A percentile compares a stretch with the other conserved stretches of the same genome.
These are phyloP conservation scores for Argentina silus DNA, from an alignment of 2,797 vertebrate species.

Conservation along the genomic window DNA sequence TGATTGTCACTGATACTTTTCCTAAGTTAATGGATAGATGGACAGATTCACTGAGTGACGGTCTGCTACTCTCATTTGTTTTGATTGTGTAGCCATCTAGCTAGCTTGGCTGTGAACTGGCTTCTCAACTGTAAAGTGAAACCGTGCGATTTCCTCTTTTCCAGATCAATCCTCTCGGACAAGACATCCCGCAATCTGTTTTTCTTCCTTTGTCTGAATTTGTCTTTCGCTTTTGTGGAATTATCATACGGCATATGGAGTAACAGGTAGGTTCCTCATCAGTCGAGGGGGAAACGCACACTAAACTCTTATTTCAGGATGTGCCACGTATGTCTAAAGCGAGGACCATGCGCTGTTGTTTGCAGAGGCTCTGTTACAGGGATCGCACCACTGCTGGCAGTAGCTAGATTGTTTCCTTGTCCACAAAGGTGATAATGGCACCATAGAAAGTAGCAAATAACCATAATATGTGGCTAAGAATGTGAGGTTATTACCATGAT, in stretches of 20 bases:
- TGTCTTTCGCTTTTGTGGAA: slow-evolving; percentile 97
- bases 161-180: slow-evolving; percentile 93
- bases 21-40: no score
- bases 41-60: no score
- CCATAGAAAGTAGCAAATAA: not conserved
- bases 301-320: slow-evolving; percentile 58
- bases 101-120: not conserved
- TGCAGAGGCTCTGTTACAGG: not conserved
- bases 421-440: not conserved
- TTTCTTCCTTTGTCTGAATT: slow-evolving; percentile 93
- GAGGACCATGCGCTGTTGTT: not conserved
- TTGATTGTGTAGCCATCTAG: no score
- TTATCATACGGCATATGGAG: slow-evolving; percentile 94
- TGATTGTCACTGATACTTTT: no score
- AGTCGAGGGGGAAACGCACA: slow-evolving; percentile 29
- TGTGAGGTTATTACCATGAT: not conserved
- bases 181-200: slow-evolving; percentile 95
- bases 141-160: not conserved
- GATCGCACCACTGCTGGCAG: not conserved
- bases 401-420: not conserved
- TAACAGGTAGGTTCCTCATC: slow-evolving; percentile 86
- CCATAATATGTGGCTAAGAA: not conserved
- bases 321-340: slow-evolving; percentile 77
- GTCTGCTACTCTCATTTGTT: no score
- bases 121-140: not conserved